Conservation (phyloP, 2,797 vertebrate genomes). For the Brachymystax lenok region DNA sequence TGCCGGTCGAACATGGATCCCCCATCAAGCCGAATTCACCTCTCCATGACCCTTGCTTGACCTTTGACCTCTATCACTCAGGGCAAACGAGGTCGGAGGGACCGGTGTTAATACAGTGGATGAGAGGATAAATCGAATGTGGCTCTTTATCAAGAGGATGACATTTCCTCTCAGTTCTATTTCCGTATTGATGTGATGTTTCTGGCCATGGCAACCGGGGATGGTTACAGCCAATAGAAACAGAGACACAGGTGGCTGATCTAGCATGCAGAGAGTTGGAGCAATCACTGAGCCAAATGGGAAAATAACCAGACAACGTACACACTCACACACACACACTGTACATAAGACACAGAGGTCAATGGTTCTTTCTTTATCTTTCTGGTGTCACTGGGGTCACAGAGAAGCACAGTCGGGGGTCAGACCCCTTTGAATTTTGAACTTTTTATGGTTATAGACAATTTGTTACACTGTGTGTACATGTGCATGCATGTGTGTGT, state of each 20-base stretch:
- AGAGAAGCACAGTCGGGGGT: not conserved
- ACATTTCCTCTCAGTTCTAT: slow-evolving; percentile 29
- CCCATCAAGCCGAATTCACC: slow-evolving; percentile 3
- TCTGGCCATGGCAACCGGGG: not conserved
- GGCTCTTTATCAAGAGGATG: slow-evolving; percentile 31
- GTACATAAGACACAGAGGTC: not conserved
- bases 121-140: not conserved
- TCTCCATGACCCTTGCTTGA: not conserved
- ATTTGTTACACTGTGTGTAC: slow-evolving; percentile 24
- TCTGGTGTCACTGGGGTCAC: not conserved
- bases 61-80: slow-evolving; percentile 7
- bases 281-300: not conserved
- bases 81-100: not conserved
- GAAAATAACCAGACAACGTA: not conserved
- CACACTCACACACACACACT: not conserved
- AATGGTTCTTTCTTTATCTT: not conserved
- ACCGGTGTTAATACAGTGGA: not conserved
- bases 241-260: not conserved
- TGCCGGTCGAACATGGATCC: not conserved
- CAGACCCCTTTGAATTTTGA: not conserved
- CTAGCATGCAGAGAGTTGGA: not conserved
- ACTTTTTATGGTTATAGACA: not conserved
- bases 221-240: not conserved
- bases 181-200: slow-evolving; percentile 31
- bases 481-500: slow-evolving; percentile 2